These are phyloP conservation scores for Parnassius apollo DNA, from an alignment of 2,888 invertebrate genomes.

Conservation along the genomic window DNA sequence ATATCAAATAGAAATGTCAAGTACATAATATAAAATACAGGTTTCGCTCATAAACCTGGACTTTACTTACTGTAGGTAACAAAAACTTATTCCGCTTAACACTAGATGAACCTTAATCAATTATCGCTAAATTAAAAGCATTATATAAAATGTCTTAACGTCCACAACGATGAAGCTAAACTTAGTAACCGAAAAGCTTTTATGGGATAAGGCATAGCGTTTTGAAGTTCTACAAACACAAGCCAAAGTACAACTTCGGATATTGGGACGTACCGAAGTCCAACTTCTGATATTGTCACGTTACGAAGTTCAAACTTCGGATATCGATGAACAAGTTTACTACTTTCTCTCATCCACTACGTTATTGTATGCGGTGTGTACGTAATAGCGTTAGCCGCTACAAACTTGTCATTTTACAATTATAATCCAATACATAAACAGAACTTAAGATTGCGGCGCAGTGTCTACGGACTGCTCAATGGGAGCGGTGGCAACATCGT, in stretches of 20 bases:
- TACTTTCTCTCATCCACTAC: too few species aligned
- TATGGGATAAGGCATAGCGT: background rate
- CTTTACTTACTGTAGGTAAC: constrained; percentile 29
- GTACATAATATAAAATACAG: constrained; percentile 34
- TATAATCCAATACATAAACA: constrained; percentile 1
- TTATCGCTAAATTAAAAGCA: constrained; percentile 6
- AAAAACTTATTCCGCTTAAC: constrained; percentile 15
- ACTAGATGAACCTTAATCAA: constrained; percentile 8
- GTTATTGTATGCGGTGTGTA: too few species aligned
- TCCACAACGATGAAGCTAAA: background rate
- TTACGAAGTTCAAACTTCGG: too few species aligned
- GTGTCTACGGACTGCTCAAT: constrained; percentile 40
- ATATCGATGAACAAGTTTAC: too few species aligned
- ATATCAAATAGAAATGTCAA: constrained; percentile 21
- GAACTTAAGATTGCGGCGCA: constrained; percentile 14
- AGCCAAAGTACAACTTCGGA: too few species aligned
- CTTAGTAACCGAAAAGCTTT: constrained; percentile 5
- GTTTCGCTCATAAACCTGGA: constrained; percentile 43
- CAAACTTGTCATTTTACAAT: constrained; percentile 1
- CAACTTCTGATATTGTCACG: too few species aligned
- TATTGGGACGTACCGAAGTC: too few species aligned
- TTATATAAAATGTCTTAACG: background rate
- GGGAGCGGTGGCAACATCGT: constrained; percentile 38
- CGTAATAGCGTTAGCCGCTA: constrained; percentile 1
- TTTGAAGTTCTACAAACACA: background rate